Evolutionary conservation across 1,140 invertebrate genomes (phyloP).

Genomic region (Lordiphosa mommai): DNA sequence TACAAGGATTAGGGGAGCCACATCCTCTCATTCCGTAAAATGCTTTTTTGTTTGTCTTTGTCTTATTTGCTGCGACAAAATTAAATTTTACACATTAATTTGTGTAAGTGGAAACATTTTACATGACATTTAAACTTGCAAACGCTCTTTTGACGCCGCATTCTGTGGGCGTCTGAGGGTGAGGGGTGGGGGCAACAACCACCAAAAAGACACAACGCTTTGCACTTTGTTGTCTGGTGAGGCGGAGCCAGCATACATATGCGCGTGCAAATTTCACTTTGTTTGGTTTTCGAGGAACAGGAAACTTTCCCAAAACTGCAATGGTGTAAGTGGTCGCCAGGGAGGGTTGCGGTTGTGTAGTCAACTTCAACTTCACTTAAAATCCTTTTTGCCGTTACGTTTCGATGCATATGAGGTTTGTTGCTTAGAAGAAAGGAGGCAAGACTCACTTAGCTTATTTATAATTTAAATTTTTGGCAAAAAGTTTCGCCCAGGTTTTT

Average conservation of each 20-base stretch:
- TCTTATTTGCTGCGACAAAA: slow-evolving; percentile 44
- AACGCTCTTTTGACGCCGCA: slow-evolving; percentile 34
- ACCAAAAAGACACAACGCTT: slow-evolving; percentile 52
- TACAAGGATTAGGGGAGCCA: slow-evolving; percentile 6
- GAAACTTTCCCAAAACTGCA: slow-evolving; percentile 59
- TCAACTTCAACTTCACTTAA: slow-evolving; percentile 78
- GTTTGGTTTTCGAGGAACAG: slow-evolving; percentile 43
- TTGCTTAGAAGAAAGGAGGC: slow-evolving; percentile 27
- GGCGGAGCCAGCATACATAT: slow-evolving; percentile 59
- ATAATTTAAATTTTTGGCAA: slow-evolving; percentile 75
- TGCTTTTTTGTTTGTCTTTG: slow-evolving; percentile 21
- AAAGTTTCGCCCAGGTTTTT: slow-evolving; percentile 63
- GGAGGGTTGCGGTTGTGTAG: slow-evolving; percentile 62
- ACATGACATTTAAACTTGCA: slow-evolving; percentile 75
- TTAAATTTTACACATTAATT: slow-evolving; percentile 76
- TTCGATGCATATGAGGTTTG: slow-evolving; percentile 78
- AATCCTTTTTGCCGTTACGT: slow-evolving; percentile 76
- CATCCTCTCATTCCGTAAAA: not conserved
- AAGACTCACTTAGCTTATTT: slow-evolving; percentile 51
- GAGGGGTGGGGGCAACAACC: slow-evolving; percentile 20
- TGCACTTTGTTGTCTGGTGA: slow-evolving; percentile 69
- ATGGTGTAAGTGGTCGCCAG: slow-evolving; percentile 62
- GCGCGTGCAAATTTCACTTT: slow-evolving; percentile 59
- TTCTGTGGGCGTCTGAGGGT: slow-evolving; percentile 24
- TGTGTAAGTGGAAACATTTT: slow-evolving; percentile 78